These are phyloP conservation scores for Dendrolimus pini DNA, from an alignment of 2,888 invertebrate genomes.

Conservation along the genomic window DNA sequence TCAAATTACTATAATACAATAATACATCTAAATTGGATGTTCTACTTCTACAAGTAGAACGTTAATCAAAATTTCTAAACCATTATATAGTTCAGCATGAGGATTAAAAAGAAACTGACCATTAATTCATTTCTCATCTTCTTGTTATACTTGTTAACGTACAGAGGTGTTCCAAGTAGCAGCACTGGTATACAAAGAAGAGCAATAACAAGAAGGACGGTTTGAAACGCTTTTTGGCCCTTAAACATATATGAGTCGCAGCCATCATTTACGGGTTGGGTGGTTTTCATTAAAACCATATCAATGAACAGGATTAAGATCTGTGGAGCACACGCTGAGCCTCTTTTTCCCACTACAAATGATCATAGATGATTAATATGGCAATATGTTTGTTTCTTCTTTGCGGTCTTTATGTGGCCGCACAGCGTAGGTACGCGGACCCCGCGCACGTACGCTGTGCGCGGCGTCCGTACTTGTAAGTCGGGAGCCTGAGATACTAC, in stretches of 20 bases:
- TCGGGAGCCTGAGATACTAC: no score
- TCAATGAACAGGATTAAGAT: conserved; percentile 87
- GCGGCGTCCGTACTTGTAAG: no score
- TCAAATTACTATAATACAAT: no score
- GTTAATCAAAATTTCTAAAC: no score
- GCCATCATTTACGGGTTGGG: conserved; percentile 27
- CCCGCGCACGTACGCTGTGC: no score
- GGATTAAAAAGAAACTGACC: conserved; percentile 13
- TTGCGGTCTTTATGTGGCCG: no score
- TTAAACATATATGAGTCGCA: conserved; percentile 78
- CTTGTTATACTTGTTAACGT: conserved; percentile 34
- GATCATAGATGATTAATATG: no score
- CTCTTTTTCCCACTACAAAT: conserved; percentile 24
- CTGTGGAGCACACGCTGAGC: conserved; percentile 81
- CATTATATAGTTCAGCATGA: no score
- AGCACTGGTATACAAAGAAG: conserved; percentile 82
- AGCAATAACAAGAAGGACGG: conserved; percentile 73
- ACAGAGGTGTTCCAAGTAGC: conserved; percentile 84
- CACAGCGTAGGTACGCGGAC: no score
- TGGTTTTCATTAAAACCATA: conserved; percentile 78
- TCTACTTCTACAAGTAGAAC: no score
- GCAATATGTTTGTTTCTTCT: no score
- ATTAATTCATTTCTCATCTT: conserved; percentile 17
- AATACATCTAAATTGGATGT: no score
- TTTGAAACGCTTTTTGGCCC: conserved; percentile 74